Evolutionary conservation across 2,113 vertebrate species (phyloP), one percentile per base, ranked within the genome.

Genomic region (Pithys albifrons): DNA sequence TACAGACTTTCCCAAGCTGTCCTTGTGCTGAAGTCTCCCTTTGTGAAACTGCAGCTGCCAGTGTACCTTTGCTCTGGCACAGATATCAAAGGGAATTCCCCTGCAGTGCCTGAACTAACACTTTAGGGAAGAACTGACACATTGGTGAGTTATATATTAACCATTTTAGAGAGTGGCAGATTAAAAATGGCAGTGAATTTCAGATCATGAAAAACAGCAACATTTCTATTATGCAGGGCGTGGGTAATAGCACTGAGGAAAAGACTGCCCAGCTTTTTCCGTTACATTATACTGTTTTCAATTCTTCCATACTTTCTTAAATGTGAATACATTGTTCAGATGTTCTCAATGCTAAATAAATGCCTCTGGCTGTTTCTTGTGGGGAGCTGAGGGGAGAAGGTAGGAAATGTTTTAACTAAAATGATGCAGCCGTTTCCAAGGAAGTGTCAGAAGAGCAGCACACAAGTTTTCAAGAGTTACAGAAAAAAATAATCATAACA

Each of bases 81-180:
- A 15, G 39, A 4, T 55, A 39, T 25, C 59, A 19, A 72, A 91
- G 82, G 72, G 92, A 88, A 84, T 88, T 94, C 48, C 79, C 69
- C 82, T 55, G 72, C 69, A 59, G 39, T 66, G 74, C 75, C 82
- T 80, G 64, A 85, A 94, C 52, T 85, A 83, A 61, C 8, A 7
- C 69, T 84, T 84, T 31, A 69, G 73, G 93, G 96, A 89, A 93
- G 78, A 86, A 84, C 19, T 43, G 92, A 77, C 92, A 88, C 88
- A 67, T 84, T 2, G 12, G 31, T 46, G 52, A 81, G 83, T 94
- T 93, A 93, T 18, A 75, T 57, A 92, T 91, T 95, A 96, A 95
- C 92, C 6, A 7, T 48, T 76, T 39, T 1, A 48, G 45, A 76
- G 51, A 64, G 33, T 45, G 52, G 61, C n/a, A 59, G 79, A n/a